These are phyloP conservation scores for Protonemura montana DNA, from an alignment of 2,888 invertebrate genomes.

Conservation along the genomic window DNA sequence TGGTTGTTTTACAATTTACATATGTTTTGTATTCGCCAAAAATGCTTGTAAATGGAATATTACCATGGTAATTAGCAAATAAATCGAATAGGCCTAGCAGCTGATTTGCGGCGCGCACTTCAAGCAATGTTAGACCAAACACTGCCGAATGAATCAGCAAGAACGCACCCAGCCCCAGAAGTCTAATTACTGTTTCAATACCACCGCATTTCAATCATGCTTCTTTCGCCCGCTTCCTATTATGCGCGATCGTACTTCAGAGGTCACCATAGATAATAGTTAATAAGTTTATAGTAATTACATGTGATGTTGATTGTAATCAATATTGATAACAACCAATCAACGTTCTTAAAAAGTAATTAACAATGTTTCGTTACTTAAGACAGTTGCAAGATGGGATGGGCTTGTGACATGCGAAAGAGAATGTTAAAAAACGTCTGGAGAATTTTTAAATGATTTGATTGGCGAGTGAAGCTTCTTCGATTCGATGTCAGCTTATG, in stretches of 20 bases:
- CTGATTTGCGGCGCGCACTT: too few species aligned
- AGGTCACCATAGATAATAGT: not conserved
- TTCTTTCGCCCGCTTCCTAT: not conserved
- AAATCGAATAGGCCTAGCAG: too few species aligned
- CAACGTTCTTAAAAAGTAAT: slow-evolving; percentile 12
- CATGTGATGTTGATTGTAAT: not conserved
- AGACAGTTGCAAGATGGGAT: not conserved
- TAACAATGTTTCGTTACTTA: slow-evolving; percentile 1
- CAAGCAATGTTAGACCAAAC: not conserved
- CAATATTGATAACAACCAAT: slow-evolving; percentile 7
- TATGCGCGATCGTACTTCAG: not conserved
- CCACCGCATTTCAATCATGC: not conserved
- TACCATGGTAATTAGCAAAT: too few species aligned
- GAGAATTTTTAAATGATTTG: not conserved
- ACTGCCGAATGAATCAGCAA: not conserved
- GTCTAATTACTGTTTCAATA: not conserved
- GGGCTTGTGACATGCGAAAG: not conserved
- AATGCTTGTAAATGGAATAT: too few species aligned
- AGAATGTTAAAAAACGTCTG: not conserved
- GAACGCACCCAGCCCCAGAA: not conserved
- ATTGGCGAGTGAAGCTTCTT: not conserved
- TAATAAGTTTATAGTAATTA: slow-evolving; percentile 12
- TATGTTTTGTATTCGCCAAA: too few species aligned
- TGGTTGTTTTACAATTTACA: too few species aligned
- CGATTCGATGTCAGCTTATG: not conserved